Evolutionary conservation across 35 echinoderm and acorn worm species (phyloP), one percentile per base, ranked within the genome.

Genomic region (Anneissia japonica): DNA sequence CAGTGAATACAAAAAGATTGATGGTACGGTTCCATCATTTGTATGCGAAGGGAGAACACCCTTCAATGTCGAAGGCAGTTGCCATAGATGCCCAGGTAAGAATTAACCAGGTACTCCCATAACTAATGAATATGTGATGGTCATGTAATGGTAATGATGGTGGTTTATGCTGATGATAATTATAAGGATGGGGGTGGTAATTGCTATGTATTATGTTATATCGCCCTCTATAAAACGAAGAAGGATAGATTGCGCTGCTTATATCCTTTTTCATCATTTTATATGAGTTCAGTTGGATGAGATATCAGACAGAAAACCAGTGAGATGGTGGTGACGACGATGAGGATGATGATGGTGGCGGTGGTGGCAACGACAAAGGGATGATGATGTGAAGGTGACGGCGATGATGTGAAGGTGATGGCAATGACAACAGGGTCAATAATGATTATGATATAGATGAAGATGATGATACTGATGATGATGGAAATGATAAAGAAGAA

Each of bases 1-100:
- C 37, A 3, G 73, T 36, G 3, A 89, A 93, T 46, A 46, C 89
- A 6, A 73, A 88, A 13, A 73, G 91, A 29, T 79, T 93, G 0
- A 75, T 93, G 86, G 26, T 93, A 14, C 80, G 91, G 33, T 77
- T 93, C 0, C 86, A 93, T 32, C 91, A 93, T 45, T 39, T 93
- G 45, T 93, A 79, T 74, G 91, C 83, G 33, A 64, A 79, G 32
- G 82, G 74, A 26, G 86, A 93, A 85, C 86, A 93, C 34, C 75
- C 86, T 35, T 28, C 46, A 0, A 76, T 93, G 6, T 93, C 91
- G 23, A 88, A 88, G 14, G 74, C 86, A 39, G 91, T 64, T 28
- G 85, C 75, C 0, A 55, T 93, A 19, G 86, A 93, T 81, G 36
- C 89, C 26, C 74, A 74, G 45, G 91, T 93, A 80, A 30, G 90